Percentiles rank a stretch among this genome's conserved stretches.
These are phyloP conservation scores for Speoplatyrhinus poulsoni DNA, from an alignment of 2,113 vertebrate species.

Conservation along the genomic window DNA sequence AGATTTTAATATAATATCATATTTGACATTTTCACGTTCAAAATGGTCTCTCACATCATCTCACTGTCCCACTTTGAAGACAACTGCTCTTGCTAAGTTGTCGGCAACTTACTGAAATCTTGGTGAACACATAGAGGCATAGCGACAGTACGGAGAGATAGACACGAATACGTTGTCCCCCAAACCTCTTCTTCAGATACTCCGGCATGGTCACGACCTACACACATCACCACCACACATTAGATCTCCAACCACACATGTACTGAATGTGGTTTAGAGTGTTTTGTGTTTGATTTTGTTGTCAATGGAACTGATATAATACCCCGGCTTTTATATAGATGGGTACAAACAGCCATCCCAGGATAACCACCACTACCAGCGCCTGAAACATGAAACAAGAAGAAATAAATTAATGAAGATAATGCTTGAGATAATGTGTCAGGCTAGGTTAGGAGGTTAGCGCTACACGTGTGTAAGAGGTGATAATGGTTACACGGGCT, in stretches of 20 bases:
- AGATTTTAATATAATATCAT: too few relatives aligned
- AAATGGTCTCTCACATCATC: too few relatives aligned
- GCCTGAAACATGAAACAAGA: conserved; percentile 77
- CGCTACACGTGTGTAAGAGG: conserved; percentile 16
- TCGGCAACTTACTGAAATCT: conserved; percentile 91
- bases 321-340: conserved; percentile 97
- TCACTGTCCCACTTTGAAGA: too few relatives aligned
- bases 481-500: background rate
- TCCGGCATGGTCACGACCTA: conserved; percentile 98
- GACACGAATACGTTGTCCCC: conserved; percentile 89
- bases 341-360: conserved; percentile 96
- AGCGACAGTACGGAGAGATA: conserved; percentile 93
- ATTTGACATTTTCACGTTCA: too few relatives aligned
- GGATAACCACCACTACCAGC: conserved; percentile 84
- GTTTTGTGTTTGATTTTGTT: too few relatives aligned
- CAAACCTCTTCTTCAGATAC: conserved; percentile 92
- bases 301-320: conserved; percentile 40
- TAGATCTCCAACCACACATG: too few relatives aligned
- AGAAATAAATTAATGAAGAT: conserved; percentile 7
- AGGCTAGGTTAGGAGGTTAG: conserved; percentile 4
- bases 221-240: conserved; percentile 7
- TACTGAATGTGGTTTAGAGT: background rate
- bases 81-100: background rate
- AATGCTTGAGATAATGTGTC: background rate
- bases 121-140: conserved; percentile 90